Percentiles rank a stretch among this genome's conserved stretches.
Conservation (phyloP, 2,113 vertebrate genomes). For the Camarhynchus parvulus region DNA sequence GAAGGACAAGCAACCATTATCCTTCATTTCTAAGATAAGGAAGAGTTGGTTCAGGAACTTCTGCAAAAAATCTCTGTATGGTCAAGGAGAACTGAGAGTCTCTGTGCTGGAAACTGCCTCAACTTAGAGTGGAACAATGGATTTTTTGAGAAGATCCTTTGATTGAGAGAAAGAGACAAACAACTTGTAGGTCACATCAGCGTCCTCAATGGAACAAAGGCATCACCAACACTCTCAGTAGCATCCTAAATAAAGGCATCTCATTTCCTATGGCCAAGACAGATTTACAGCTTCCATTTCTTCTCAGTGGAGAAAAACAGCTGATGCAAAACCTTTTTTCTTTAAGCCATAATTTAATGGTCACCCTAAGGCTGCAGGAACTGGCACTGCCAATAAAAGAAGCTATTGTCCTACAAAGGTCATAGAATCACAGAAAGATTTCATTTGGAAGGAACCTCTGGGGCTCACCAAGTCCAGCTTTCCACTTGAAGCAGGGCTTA, state of each 20-base stretch:
- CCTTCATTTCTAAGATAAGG: background rate
- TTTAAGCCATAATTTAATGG: constrained; percentile 56
- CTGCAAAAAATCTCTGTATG: background rate
- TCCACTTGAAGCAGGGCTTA: background rate
- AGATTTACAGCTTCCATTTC: constrained; percentile 65
- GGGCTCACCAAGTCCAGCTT: background rate
- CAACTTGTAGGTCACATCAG: background rate
- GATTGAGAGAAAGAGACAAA: background rate
- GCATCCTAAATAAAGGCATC: constrained; percentile 58
- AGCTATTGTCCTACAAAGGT: background rate
- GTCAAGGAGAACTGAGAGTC: background rate
- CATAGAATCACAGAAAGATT: constrained; percentile 1
- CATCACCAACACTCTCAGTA: constrained; percentile 13
- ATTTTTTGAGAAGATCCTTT: background rate
- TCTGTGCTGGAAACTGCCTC: background rate
- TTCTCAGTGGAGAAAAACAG: constrained; percentile 35
- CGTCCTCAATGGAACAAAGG: background rate
- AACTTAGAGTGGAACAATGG: background rate
- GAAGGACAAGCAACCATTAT: background rate
- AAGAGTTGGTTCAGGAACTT: background rate
- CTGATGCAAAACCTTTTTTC: constrained; percentile 51
- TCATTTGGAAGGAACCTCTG: constrained; percentile 16
- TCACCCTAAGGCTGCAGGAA: constrained; percentile 30
- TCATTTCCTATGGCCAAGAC: constrained; percentile 25
- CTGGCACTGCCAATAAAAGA: constrained; percentile 17